Evolutionary conservation across 2,797 vertebrate genomes (phyloP).

Genomic region (Netta rufina): DNA sequence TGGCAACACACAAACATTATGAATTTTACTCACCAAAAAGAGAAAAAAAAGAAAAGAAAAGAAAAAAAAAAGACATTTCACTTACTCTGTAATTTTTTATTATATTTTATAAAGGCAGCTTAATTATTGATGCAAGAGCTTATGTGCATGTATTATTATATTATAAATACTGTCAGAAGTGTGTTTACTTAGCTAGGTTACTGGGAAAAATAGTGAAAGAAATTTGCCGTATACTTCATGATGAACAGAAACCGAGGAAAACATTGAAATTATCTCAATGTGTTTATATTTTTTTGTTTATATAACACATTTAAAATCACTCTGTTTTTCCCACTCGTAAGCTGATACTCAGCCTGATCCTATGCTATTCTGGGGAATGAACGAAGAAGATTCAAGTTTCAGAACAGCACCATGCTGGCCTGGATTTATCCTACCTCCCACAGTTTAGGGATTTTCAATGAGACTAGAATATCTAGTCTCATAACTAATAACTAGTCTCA

Average conservation of each 20-base stretch:
- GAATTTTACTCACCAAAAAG: background rate
- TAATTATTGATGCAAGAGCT: background rate
- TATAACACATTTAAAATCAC: background rate
- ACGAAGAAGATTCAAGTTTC: background rate
- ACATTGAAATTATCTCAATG: background rate
- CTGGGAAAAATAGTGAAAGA: background rate
- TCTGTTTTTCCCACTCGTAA: background rate
- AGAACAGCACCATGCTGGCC: background rate
- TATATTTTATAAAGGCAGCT: background rate
- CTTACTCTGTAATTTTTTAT: background rate
- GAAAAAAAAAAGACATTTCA: background rate
- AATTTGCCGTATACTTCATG: background rate
- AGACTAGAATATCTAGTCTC: background rate
- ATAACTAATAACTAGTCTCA: too few species aligned
- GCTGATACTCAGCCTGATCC: background rate
- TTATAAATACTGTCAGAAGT: background rate
- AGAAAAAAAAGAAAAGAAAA: background rate
- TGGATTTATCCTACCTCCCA: background rate
- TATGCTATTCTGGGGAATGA: background rate
- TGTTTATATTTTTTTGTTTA: background rate
- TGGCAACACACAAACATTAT: background rate
- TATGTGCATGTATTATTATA: background rate
- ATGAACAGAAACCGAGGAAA: slow-evolving; percentile 9
- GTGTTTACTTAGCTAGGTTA: background rate
- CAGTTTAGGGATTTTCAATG: background rate